A percentile compares a stretch with the other conserved stretches of the same genome.
phyloP scores from a whole-genome alignment of 2,888 invertebrate species.

The Tetragonisca angustula region DNA sequence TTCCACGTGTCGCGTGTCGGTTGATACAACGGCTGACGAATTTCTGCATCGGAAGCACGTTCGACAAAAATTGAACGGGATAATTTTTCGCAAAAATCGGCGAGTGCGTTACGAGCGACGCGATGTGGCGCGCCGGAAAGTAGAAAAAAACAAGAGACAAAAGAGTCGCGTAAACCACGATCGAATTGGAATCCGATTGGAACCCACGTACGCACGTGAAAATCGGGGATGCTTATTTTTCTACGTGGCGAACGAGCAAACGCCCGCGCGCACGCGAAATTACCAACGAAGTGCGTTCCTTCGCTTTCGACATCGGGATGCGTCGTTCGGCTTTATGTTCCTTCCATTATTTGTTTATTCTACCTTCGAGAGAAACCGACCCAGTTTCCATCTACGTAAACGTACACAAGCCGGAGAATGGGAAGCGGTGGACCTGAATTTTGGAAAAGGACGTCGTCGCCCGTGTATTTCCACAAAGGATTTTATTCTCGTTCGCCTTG shows the following conservation, averaged over 20 bases:
- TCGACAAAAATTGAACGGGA: slow-evolving; percentile 21
- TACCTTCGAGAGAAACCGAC: slow-evolving; percentile 60
- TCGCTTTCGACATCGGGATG: slow-evolving; percentile 28
- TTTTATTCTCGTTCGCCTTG: slow-evolving; percentile 13
- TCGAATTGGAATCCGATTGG: not conserved
- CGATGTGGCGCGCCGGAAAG: not conserved
- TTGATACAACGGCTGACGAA: slow-evolving; percentile 49
- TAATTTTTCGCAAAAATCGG: slow-evolving; percentile 26
- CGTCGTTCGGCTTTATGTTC: slow-evolving; percentile 56
- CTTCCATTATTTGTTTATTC: slow-evolving; percentile 63
- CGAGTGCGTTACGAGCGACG: not conserved
- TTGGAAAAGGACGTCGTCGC: slow-evolving; percentile 43
- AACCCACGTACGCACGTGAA: not conserved
- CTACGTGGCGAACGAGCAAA: slow-evolving; percentile 22
- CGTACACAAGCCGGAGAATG: not conserved
- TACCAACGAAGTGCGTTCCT: slow-evolving; percentile 53
- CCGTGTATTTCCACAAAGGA: slow-evolving; percentile 34
- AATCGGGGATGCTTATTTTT: slow-evolving; percentile 31
- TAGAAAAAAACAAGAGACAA: no score
- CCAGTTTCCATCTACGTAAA: slow-evolving; percentile 43
- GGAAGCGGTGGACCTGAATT: slow-evolving; percentile 45
- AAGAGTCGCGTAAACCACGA: not conserved
- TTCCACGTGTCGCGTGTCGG: slow-evolving; percentile 47
- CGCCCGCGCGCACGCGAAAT: slow-evolving; percentile 43
- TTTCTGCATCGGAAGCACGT: slow-evolving; percentile 14